Percentiles rank a stretch among this genome's conserved stretches.
phyloP scores from a whole-genome alignment of 2,888 invertebrate species.

The Ophraella communa region DNA sequence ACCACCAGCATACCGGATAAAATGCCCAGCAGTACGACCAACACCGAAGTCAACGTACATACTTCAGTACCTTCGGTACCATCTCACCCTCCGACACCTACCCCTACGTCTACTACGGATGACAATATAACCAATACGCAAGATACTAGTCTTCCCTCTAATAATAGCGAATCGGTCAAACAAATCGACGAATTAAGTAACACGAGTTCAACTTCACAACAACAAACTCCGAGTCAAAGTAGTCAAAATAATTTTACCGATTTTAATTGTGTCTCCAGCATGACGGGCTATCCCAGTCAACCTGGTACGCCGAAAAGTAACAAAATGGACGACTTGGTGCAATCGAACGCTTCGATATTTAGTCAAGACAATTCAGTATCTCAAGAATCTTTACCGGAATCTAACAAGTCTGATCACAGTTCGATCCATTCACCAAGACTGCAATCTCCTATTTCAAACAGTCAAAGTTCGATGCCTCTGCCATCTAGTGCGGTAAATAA shows the following conservation, averaged over 20 bases:
- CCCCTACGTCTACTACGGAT: constrained; percentile 59
- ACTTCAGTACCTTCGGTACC: constrained; percentile 49
- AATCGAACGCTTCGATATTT: constrained; percentile 48
- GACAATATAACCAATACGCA: constrained; percentile 56
- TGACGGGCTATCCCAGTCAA: constrained; percentile 56
- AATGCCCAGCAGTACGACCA: constrained; percentile 58
- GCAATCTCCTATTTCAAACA: constrained; percentile 42
- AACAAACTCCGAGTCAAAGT: constrained; percentile 59
- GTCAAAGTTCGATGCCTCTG: constrained; percentile 34
- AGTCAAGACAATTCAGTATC: constrained; percentile 55
- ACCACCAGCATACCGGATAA: constrained; percentile 57
- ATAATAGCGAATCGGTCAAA: constrained; percentile 52
- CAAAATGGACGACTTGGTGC: constrained; percentile 60
- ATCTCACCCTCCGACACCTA: constrained; percentile 56
- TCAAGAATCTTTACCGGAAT: constrained; percentile 52
- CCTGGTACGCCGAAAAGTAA: constrained; percentile 51
- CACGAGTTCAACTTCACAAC: constrained; percentile 56
- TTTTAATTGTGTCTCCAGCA: constrained; percentile 57
- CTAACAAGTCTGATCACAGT: constrained; percentile 47
- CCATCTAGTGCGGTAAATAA: constrained; percentile 29
- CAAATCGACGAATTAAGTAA: constrained; percentile 54
- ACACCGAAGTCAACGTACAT: constrained; percentile 48
- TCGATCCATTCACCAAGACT: constrained; percentile 41
- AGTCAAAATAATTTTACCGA: constrained; percentile 56
- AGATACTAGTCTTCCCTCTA: constrained; percentile 57